Evolutionary conservation across 2,888 invertebrate species (phyloP), one percentile per base, ranked within the genome.

Genomic region (Sarcophaga carnaria): DNA sequence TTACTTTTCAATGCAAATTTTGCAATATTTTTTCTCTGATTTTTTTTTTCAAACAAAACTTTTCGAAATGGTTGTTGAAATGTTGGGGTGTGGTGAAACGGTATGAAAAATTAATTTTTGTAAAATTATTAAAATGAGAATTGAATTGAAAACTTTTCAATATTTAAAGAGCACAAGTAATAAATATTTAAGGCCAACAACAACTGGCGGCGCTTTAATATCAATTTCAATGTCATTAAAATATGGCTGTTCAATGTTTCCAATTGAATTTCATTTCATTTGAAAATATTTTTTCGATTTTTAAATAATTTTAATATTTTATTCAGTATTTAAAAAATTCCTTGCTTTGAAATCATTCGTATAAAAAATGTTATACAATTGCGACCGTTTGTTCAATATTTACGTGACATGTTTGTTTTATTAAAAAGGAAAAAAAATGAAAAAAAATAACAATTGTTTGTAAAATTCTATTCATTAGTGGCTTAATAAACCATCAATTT

Each of bases 1-100:
- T 90, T 88, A 90, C 89, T 89, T 89, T 90, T 89, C 89, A 90
- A 90, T 90, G 90, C 89, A 90, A 90, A 90, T 90, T 37, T 90
- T 83, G 86, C 88, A 88, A 86, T 87, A 66, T 75, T 62, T 14
- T 74, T 81, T 80, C 17, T 17, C 17, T 54, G 54, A 49, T 14
- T 60, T 72, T 25, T n/a, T 45, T 81, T 64, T 78, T 69, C 63
- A 60, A 17, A 66, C 69, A 75, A 78, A 59, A 64, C 27, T 79
- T 49, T 67, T 12, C 14, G 45, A 64, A 25, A 72, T 37, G 8
- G 54, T 20, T 27, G 37, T 20, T 1, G 25, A n/a, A 66, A 14
- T 47, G 17, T 14, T 17, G 37, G 4, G 25, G 47, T 63, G 64
- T 20, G 45, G 14, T 12, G 37, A 8, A 37, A 70, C 20, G 12